These are phyloP conservation scores for Heliornis fulica DNA, from an alignment of 2,113 vertebrate species.

Conservation along the genomic window DNA sequence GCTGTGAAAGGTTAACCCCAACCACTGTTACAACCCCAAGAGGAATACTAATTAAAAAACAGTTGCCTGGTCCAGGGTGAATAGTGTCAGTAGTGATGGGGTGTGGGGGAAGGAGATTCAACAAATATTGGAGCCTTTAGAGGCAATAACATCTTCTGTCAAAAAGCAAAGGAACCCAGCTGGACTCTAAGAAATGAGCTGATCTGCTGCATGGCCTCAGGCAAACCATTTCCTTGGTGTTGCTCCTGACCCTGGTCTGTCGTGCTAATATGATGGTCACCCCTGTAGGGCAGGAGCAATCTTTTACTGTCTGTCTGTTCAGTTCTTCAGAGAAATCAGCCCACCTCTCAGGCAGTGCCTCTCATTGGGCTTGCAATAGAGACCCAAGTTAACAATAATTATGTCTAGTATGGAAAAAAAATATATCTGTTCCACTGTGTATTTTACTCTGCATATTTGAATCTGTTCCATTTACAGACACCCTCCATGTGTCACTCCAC, in stretches of 20 bases:
- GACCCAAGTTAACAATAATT: conserved; percentile 29
- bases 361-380: conserved; percentile 2
- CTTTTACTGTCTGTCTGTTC: neutral
- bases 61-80: neutral
- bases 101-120: neutral
- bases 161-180: neutral
- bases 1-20: neutral
- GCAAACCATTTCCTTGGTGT: neutral
- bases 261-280: neutral
- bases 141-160: neutral
- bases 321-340: conserved; percentile 23
- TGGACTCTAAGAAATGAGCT: neutral
- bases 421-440: conserved; percentile 26
- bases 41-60: conserved; percentile 13
- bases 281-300: neutral
- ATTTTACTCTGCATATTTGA: conserved; percentile 49
- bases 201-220: neutral
- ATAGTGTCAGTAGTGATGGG: neutral
- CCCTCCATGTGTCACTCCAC: conserved; percentile 38
- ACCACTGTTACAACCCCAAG: neutral
- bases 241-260: neutral
- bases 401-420: conserved; percentile 14
- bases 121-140: neutral
- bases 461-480: conserved; percentile 50
- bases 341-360: neutral